Conservation (phyloP, 2,797 vertebrate genomes). For the Sitta carolinensis region DNA sequence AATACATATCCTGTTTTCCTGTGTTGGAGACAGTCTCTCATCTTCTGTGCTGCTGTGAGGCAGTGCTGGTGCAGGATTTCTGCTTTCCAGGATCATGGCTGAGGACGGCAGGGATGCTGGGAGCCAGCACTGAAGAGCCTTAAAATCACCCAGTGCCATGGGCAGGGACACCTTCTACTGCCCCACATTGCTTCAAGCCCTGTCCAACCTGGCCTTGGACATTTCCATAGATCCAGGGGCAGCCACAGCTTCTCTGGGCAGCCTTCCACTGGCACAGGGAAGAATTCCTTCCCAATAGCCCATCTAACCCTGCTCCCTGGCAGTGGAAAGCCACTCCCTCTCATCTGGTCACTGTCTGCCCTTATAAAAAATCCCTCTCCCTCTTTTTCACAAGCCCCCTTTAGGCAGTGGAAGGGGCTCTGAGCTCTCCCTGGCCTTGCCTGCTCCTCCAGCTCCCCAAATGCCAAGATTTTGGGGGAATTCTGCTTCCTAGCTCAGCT, state of each 20-base stretch:
- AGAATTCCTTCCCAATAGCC: background rate
- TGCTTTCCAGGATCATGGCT: background rate
- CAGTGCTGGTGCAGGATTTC: background rate
- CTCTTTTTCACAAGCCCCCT: background rate
- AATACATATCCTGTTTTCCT: background rate
- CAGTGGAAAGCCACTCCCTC: background rate
- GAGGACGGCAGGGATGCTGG: background rate
- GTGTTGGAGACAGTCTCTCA: background rate
- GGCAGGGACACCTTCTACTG: background rate
- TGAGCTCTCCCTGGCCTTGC: background rate
- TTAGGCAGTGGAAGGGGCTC: background rate
- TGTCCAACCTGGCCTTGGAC: accelerated
- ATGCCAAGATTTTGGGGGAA: background rate
- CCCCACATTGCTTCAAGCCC: background rate
- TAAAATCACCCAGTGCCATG: background rate
- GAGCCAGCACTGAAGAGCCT: background rate
- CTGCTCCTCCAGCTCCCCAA: background rate
- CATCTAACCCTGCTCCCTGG: background rate
- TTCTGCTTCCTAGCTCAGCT: background rate
- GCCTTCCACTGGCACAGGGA: background rate
- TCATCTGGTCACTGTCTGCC: background rate
- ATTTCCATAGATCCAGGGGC: background rate
- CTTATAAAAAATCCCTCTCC: background rate
- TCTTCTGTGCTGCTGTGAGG: background rate
- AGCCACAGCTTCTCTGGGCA: background rate